A percentile compares a stretch with the other conserved stretches of the same genome.
phyloP scores from a whole-genome alignment of 2,888 invertebrate species.

The Hyposoter didymator region DNA sequence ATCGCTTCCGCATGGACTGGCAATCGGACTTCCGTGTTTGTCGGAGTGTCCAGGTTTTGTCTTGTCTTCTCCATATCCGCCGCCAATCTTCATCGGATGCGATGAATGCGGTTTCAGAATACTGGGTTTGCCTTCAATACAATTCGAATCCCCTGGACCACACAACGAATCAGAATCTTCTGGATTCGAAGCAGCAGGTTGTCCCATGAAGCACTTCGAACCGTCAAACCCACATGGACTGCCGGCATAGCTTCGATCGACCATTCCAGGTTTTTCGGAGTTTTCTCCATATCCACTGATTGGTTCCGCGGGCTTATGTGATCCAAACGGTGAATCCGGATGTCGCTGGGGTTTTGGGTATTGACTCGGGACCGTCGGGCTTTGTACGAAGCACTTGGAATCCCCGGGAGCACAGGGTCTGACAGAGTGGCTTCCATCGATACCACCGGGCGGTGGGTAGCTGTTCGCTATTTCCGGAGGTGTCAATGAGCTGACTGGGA shows the following conservation, averaged over 20 bases:
- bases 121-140: conserved; percentile 22
- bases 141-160: not conserved
- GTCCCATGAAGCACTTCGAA: conserved; percentile 1
- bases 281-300: conserved; percentile 19
- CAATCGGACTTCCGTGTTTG: not conserved
- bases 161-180: not conserved
- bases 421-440: not conserved
- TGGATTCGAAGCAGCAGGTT: not conserved
- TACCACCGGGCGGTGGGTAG: not conserved
- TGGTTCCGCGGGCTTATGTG: not conserved
- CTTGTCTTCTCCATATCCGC: not conserved
- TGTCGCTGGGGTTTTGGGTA: not conserved
- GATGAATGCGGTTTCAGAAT: conserved; percentile 30
- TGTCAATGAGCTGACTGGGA: conserved; percentile 13
- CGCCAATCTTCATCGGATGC: not conserved
- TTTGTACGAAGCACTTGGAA: conserved; percentile 5
- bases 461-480: not conserved
- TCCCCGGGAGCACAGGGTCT: conserved; percentile 15
- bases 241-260: conserved; percentile 9
- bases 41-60: not conserved
- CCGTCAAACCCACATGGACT: conserved; percentile 24
- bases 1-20: conserved; percentile 14
- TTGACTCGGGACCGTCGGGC: not conserved
- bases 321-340: not conserved
- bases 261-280: conserved; percentile 10